phyloP scores from a whole-genome alignment of 2,113 vertebrate species.

The Arvicanthis niloticus region DNA sequence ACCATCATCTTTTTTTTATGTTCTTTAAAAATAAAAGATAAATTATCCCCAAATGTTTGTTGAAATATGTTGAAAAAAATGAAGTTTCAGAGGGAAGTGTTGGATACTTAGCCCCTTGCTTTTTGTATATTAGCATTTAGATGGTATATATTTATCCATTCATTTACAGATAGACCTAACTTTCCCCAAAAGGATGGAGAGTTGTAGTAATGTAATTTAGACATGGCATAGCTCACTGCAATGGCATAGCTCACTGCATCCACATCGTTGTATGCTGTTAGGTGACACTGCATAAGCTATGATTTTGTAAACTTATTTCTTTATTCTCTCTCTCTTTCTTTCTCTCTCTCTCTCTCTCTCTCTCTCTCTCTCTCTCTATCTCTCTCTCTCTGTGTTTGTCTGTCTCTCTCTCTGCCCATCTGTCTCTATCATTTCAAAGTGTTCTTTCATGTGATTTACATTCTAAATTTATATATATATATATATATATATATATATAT shows the following conservation, averaged over 20 bases:
- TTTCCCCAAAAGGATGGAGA: not conserved
- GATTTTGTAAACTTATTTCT: not conserved
- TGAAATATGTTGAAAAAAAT: conserved; percentile 7
- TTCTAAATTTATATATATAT: not conserved
- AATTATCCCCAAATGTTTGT: not conserved
- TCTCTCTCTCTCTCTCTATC: not conserved
- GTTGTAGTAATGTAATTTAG: not conserved
- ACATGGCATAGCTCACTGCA: not conserved
- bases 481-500: no score
- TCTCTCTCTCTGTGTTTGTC: not conserved
- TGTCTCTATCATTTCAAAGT: not conserved
- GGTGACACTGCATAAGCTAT: not conserved
- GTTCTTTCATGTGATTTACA: not conserved
- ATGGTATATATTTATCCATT: not conserved
- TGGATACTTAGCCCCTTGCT: not conserved
- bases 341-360: not conserved
- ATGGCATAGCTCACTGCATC: not conserved
- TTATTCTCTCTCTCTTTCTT: not conserved
- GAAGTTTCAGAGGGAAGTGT: not conserved
- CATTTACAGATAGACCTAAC: not conserved
- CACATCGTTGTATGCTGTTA: not conserved
- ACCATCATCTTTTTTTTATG: not conserved
- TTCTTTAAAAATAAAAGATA: not conserved
- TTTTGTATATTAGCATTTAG: not conserved
- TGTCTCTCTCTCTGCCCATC: not conserved